Evolutionary conservation across 2,888 invertebrate species (phyloP), one percentile per base, ranked within the genome.

Genomic region (Sericinus montela): DNA sequence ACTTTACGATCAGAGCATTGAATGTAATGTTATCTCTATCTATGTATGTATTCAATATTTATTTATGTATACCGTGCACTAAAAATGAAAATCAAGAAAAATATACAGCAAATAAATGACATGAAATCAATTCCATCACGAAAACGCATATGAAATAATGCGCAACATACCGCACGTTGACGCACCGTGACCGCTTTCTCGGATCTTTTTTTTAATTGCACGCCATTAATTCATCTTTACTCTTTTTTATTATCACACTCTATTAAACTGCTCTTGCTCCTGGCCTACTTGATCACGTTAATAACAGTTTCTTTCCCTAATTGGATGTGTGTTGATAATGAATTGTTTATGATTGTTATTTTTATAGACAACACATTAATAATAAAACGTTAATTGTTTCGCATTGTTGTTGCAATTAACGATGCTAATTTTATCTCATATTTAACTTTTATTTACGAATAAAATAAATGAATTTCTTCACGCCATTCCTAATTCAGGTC

Each of bases 181-280:
- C 76, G 75, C 78, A 80, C 72, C 83, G 84, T 81, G 67, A 80
- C 83, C 40, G 71, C 86, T 86, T 86, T 87, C 87, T 69, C 72
- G 59, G 75, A 83, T 83, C 81, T 80, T 53, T 62, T 60, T 79
- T 62, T 60, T 79, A 79, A 81, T 82, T 74, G 68, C 72, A 67
- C 68, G 72, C 67, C 77, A 79, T 86, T 81, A 85, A 74, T 72
- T 69, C 67, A 81, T 84, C 85, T 84, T 79, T 28, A 49, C 19
- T 14, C 28, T 42, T 75, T 74, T 71, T 63, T 57, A 64, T 56
- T 60, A 70, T 61, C 65, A 76, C 76, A 81, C 67, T 87, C 87
- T 87, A 88, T 87, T 88, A 76, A 81, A 54, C 75, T 70, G 68
- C 76, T 75, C 80, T 76, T 68, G 66, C 57, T 53, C 53, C 67